phyloP scores from a whole-genome alignment of 2,888 invertebrate genomes.

The Cataglyphis livida region DNA sequence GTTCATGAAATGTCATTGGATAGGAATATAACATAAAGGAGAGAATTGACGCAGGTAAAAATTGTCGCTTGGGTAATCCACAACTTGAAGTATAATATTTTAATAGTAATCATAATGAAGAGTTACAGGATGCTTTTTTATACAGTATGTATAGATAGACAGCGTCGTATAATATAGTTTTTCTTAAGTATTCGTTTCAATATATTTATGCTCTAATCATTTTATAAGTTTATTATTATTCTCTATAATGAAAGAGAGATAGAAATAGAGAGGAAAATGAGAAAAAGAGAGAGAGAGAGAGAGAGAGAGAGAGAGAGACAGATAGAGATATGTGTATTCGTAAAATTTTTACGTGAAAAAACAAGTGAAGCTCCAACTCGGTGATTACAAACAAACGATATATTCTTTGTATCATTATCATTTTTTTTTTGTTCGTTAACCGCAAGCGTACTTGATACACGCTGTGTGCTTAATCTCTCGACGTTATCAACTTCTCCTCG shows the following conservation, averaged over 20 bases:
- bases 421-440: slow-evolving; percentile 30
- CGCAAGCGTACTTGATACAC: slow-evolving; percentile 45
- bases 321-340: slow-evolving; percentile 70
- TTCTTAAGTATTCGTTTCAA: slow-evolving; percentile 79
- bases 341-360: slow-evolving; percentile 66
- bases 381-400: slow-evolving; percentile 53
- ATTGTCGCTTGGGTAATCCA: slow-evolving; percentile 19
- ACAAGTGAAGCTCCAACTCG: slow-evolving; percentile 51
- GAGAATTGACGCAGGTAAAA: slow-evolving; percentile 30
- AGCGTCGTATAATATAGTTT: slow-evolving; percentile 82
- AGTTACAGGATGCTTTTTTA: slow-evolving; percentile 83
- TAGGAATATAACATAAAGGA: slow-evolving; percentile 16
- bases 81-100: slow-evolving; percentile 81
- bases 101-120: slow-evolving; percentile 84
- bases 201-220: slow-evolving; percentile 81
- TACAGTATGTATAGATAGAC: slow-evolving; percentile 85
- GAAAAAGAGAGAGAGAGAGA: neutral
- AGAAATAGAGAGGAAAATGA: slow-evolving; percentile 55
- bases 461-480: slow-evolving; percentile 26
- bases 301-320: slow-evolving; percentile 11
- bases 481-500: slow-evolving; percentile 52
- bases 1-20: neutral
- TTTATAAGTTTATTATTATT: slow-evolving; percentile 80
- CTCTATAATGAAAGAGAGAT: slow-evolving; percentile 73
- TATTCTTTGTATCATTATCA: slow-evolving; percentile 28